Conservation (phyloP, 2,113 vertebrate species). For the Seriola dumerili region DNA sequence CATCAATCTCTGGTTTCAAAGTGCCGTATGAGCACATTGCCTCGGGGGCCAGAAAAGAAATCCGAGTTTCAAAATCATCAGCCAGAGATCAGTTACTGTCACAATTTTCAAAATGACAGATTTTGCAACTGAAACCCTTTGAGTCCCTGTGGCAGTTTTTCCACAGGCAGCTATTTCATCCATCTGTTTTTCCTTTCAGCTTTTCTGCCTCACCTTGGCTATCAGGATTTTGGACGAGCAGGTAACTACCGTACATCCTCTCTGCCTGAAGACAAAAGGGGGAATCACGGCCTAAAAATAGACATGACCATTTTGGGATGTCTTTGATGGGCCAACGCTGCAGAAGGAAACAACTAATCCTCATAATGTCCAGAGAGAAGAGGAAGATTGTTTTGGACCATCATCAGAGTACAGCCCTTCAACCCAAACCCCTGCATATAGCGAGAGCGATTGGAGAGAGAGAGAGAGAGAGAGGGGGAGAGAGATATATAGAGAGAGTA, state of each 20-base stretch:
- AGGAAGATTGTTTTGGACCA: conserved; percentile 69
- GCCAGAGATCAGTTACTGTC: conserved; percentile 2
- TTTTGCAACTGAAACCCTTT: conserved; percentile 2
- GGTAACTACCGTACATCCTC: conserved; percentile 42
- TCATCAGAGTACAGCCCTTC: conserved; percentile 64
- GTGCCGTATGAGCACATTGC: neutral
- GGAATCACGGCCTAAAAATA: conserved; percentile 58
- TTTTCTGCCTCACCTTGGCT: neutral
- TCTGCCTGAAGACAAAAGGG: conserved; percentile 38
- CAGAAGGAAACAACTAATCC: conserved; percentile 74
- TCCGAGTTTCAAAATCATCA: neutral
- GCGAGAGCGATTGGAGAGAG: neutral
- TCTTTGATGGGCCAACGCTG: conserved; percentile 52
- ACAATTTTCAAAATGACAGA: neutral
- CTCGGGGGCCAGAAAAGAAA: neutral
- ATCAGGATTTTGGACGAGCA: conserved; percentile 30
- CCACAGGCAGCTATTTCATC: conserved; percentile 1
- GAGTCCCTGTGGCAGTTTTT: neutral
- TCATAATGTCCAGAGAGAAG: conserved; percentile 65
- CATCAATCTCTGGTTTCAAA: neutral
- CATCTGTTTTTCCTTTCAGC: neutral
- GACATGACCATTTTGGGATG: conserved; percentile 5
- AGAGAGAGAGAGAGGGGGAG: conserved; percentile 20
- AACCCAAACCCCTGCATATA: conserved; percentile 24
- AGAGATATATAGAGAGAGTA: neutral